Evolutionary conservation across 1,140 invertebrate species (phyloP).

Genomic region (Galendromus occidentalis): DNA sequence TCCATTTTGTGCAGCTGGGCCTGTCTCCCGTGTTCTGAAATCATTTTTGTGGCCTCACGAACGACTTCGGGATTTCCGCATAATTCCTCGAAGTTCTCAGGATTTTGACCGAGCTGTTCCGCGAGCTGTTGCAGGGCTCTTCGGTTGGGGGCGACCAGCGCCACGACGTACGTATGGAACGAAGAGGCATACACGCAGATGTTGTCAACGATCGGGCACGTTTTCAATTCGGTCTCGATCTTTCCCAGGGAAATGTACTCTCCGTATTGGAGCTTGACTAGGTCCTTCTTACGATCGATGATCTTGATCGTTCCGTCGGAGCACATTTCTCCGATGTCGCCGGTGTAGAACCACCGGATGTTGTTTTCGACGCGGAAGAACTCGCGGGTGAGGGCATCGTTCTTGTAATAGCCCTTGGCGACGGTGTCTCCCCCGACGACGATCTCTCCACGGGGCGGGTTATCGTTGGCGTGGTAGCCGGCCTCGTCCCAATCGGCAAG

Average conservation of each 20-base stretch:
- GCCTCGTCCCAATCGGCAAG: slow-evolving; percentile 27
- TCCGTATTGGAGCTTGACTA: slow-evolving; percentile 35
- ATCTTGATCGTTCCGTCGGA: slow-evolving; percentile 33
- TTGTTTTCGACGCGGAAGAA: slow-evolving; percentile 30
- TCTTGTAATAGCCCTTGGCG: slow-evolving; percentile 35
- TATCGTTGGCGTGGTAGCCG: slow-evolving; percentile 32
- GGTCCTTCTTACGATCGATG: slow-evolving; percentile 37
- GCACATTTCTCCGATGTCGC: slow-evolving; percentile 33
- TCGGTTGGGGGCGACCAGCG: slow-evolving; percentile 68
- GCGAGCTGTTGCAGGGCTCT: slow-evolving; percentile 43
- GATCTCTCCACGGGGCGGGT: slow-evolving; percentile 36
- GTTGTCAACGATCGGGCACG: slow-evolving; percentile 32
- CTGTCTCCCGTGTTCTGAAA: background rate
- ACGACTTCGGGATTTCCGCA: slow-evolving; percentile 19
- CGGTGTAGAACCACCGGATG: slow-evolving; percentile 29
- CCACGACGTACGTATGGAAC: slow-evolving; percentile 54
- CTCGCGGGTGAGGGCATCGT: slow-evolving; percentile 32
- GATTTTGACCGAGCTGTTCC: slow-evolving; percentile 36
- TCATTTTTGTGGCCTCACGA: slow-evolving; percentile 14
- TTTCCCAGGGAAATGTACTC: slow-evolving; percentile 29
- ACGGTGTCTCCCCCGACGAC: slow-evolving; percentile 35
- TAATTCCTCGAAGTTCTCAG: slow-evolving; percentile 27
- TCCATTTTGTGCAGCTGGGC: no score
- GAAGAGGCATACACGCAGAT: slow-evolving; percentile 29
- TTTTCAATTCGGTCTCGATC: slow-evolving; percentile 31